These are phyloP conservation scores for Brachionus rubens DNA, from an alignment of 1,140 invertebrate genomes.

Conservation along the genomic window DNA sequence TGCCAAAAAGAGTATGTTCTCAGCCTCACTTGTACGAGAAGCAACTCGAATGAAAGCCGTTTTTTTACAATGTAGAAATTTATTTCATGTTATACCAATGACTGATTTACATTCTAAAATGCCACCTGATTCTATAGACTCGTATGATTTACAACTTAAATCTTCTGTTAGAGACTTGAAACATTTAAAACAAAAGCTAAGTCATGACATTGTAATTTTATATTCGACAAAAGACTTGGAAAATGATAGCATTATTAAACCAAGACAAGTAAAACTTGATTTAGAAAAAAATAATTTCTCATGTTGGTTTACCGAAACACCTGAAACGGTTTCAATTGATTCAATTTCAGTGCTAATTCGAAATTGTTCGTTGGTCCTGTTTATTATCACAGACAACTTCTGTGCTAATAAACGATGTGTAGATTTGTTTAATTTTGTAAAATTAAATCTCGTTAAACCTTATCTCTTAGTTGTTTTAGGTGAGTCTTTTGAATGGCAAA, in stretches of 20 bases:
- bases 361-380: constrained; percentile 50
- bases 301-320: constrained; percentile 50
- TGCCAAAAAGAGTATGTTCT: constrained; percentile 53
- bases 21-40: constrained; percentile 52
- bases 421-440: constrained; percentile 52
- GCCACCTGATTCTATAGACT: constrained; percentile 50
- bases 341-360: constrained; percentile 14
- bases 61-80: constrained; percentile 58
- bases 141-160: constrained; percentile 56
- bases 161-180: constrained; percentile 52
- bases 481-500: constrained; percentile 51
- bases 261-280: constrained; percentile 50
- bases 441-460: constrained; percentile 52
- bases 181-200: constrained; percentile 51
- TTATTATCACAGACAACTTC: constrained; percentile 55
- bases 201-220: constrained; percentile 52
- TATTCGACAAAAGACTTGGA: constrained; percentile 49
- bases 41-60: constrained; percentile 54
- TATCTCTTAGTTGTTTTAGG: constrained; percentile 52
- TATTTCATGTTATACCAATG: constrained; percentile 58
- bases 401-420: constrained; percentile 51
- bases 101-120: constrained; percentile 53
- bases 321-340: not conserved
- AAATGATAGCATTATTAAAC: constrained; percentile 48
- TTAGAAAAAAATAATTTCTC: constrained; percentile 50